Conservation (phyloP, 2,888 invertebrate genomes). For the Tenthredo livida region DNA sequence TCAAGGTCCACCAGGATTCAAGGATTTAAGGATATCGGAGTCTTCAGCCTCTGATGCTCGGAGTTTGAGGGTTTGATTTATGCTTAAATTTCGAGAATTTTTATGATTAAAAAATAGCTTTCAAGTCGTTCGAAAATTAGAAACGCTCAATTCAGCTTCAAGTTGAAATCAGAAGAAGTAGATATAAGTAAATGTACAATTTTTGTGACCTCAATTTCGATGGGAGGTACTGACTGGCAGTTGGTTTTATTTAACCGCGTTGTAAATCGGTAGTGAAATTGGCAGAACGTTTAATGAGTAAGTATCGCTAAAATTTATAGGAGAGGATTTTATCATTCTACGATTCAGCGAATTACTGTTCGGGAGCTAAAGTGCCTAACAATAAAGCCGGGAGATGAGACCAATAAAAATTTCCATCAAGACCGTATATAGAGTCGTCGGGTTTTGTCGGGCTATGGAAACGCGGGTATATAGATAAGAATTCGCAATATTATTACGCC, state of each 20-base stretch:
- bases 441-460: neutral
- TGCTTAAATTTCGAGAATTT: neutral
- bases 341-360: constrained; percentile 33
- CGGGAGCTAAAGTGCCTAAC: constrained; percentile 14
- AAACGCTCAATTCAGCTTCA: too few species aligned
- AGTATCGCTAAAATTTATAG: neutral
- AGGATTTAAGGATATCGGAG: neutral
- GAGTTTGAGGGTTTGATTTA: neutral
- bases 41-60: neutral
- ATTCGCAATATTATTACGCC: constrained; percentile 1
- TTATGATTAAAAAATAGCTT: neutral
- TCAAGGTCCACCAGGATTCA: constrained; percentile 4
- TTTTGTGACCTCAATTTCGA: neutral
- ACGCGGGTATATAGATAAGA: neutral
- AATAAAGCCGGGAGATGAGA: constrained; percentile 28
- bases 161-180: neutral
- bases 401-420: constrained; percentile 24
- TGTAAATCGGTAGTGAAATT: neutral
- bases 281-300: neutral
- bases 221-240: neutral
- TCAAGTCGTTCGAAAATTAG: too few species aligned
- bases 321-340: neutral
- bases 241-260: neutral
- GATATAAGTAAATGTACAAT: neutral
- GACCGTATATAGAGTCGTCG: constrained; percentile 24